Evolutionary conservation across 2,888 invertebrate species (phyloP), one percentile per base, ranked within the genome.

Genomic region (Helleia helle): DNA sequence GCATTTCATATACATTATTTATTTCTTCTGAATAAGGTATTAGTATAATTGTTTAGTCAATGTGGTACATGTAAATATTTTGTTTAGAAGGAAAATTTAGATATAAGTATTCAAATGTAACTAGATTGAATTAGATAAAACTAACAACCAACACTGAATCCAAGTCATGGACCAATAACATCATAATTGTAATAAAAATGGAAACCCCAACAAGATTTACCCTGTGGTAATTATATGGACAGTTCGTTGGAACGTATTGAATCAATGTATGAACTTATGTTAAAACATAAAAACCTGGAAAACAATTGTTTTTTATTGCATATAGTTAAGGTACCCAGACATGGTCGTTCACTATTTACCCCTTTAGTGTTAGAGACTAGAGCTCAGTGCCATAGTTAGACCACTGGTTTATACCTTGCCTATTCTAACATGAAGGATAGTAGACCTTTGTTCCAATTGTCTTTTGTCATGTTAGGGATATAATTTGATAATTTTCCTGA

Each of bases 1-100:
- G 80, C 77, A 83, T 83, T 83, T 81, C 79, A 80, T 81, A 77
- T 76, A 80, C 73, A 79, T 81, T 81, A 81, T 81, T 83, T 83
- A 81, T 81, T 81, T 73, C 67, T 73, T 77, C 67, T 74, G 68
- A 60, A 66, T 77, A 74, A 75, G 72, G 71, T 67, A 69, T 74
- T 79, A 80, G 75, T 72, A 61, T 79, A 79, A 76, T 76, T 75
- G 70, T 75, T 80, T 80, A 79, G 77, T 77, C 76, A 72, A 73
- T 75, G 73, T 74, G 75, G 66, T 74, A 67, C 71, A 59, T 83
- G 83, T 83, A 83, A 79, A 83, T 83, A 83, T 71, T 72, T 75
- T 72, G 72, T 80, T 79, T 80, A 80, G 75, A 77, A 60, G 71
- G 67, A 80, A 80, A 79, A 77, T 81, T 75, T 77, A 81, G 77